These are phyloP conservation scores for Eublepharis macularius DNA, from an alignment of 2,113 vertebrate species.

Conservation along the genomic window DNA sequence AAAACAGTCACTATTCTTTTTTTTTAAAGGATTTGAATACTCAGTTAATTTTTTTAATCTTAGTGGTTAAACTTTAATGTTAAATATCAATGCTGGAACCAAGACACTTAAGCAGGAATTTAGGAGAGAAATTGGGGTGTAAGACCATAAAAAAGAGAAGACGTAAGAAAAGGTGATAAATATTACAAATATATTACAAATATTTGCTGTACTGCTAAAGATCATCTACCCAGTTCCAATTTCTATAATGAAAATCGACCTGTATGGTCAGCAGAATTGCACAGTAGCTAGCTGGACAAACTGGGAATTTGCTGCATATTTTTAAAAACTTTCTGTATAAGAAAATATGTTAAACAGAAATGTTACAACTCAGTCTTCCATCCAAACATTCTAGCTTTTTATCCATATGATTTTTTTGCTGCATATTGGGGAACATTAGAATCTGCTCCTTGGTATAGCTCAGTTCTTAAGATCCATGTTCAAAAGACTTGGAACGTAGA, in stretches of 20 bases:
- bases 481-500: too few relatives aligned
- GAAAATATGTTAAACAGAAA: not conserved
- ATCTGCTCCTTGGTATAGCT: too few relatives aligned
- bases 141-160: not conserved
- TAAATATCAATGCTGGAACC: constrained; percentile 74
- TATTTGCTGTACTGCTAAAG: not conserved
- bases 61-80: constrained; percentile 67
- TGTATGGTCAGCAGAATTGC: not conserved
- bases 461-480: too few relatives aligned
- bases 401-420: not conserved
- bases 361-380: not conserved
- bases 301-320: not conserved
- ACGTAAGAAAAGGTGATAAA: not conserved
- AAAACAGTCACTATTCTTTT: constrained; percentile 63
- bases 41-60: constrained; percentile 65
- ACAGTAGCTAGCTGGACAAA: not conserved
- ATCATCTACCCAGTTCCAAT: not conserved
- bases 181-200: not conserved
- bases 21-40: constrained; percentile 61
- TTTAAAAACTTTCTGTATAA: not conserved
- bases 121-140: constrained; percentile 53
- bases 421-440: not conserved
- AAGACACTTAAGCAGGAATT: constrained; percentile 53
- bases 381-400: not conserved
- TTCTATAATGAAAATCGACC: not conserved